Base-by-base conservation (phyloP, 2,888 invertebrate genomes). In the Lasioglossum oenotherae region DNA sequence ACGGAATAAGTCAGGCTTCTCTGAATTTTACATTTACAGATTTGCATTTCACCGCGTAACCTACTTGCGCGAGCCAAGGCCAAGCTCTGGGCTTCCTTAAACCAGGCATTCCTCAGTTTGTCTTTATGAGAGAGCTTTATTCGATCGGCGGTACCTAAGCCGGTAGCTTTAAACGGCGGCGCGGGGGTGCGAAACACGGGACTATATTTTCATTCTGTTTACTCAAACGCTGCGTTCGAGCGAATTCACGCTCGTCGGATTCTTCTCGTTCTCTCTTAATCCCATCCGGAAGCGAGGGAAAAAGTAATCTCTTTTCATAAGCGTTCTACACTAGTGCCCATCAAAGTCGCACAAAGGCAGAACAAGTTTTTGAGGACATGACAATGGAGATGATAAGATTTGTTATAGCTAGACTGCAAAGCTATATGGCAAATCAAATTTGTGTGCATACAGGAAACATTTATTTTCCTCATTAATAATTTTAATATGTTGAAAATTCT, bases 11-110 rank as follows among this genome's bases (percentile, higher is more conserved):
- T 73, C 41, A 76, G 64, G 27, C 23, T 27, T 27, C 38, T n/a
- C 41, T 76, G 82, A 69, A 85, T 85, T 76, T 79, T 71, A 46
- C 76, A 77, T 53, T 67, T 74, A 71, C 74, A 85, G 86, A 81
- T 86, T 87, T 87, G 87, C 85, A 87, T 78, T 80, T 76, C 41
- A 64, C 38, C 69, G 74, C 71, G 74, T 78, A 84, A 84, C 85
- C 80, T 72, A 86, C 72, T 80, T 80, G 75, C n/a, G 75, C 31
- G n/a, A n/a, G 57, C 78, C 49, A 86, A 84, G 80, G 76, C 60
- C 38, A 38, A 41, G n/a, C 23, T 67, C 38, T 53, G 67, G 53
- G 27, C 53, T 80, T 75, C 75, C 38, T 80, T 53, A 84, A 74
- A 84, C 80, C 75, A 27, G 73, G 57, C 72, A 69, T 82, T 73